phyloP scores from a whole-genome alignment of 2,797 vertebrate genomes.

The Pampus argenteus region DNA sequence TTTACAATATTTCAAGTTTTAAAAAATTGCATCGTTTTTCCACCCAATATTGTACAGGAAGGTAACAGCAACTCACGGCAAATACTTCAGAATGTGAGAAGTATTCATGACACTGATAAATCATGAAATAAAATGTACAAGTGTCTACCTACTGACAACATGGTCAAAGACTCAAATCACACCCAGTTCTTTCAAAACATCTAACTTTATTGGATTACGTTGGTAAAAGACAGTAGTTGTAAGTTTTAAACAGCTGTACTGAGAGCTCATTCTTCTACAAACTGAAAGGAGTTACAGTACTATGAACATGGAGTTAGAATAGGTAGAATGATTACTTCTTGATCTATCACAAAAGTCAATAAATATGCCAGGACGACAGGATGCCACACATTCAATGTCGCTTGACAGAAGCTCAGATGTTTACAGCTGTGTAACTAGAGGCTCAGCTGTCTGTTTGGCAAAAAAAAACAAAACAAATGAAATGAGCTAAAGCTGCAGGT shows the following conservation, averaged over 20 bases:
- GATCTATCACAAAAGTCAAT: conserved; percentile 65
- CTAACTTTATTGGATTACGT: conserved; percentile 84
- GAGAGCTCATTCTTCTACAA: conserved; percentile 61
- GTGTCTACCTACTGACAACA: not conserved
- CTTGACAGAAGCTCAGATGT: conserved; percentile 45
- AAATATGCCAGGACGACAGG: conserved; percentile 56
- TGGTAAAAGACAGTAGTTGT: conserved; percentile 81
- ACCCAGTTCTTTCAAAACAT: conserved; percentile 79
- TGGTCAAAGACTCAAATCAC: conserved; percentile 49
- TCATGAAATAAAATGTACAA: not conserved
- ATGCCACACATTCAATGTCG: conserved; percentile 38
- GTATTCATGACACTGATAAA: not conserved
- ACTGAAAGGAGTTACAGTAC: conserved; percentile 60
- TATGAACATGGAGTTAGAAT: conserved; percentile 59
- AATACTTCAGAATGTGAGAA: not conserved
- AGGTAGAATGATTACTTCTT: conserved; percentile 58
- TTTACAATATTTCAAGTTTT: not conserved
- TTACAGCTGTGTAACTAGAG: conserved; percentile 37
- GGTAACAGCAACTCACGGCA: not conserved
- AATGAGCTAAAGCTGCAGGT: conserved; percentile 42
- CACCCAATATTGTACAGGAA: not conserved
- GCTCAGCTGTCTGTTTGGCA: conserved; percentile 30
- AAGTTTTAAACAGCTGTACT: conserved; percentile 53
- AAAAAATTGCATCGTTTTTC: too few species aligned
- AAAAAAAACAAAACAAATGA: conserved; percentile 20